Evolutionary conservation across 2,797 vertebrate species (phyloP), one percentile per base, ranked within the genome.

Genomic region (Selene dorsalis): DNA sequence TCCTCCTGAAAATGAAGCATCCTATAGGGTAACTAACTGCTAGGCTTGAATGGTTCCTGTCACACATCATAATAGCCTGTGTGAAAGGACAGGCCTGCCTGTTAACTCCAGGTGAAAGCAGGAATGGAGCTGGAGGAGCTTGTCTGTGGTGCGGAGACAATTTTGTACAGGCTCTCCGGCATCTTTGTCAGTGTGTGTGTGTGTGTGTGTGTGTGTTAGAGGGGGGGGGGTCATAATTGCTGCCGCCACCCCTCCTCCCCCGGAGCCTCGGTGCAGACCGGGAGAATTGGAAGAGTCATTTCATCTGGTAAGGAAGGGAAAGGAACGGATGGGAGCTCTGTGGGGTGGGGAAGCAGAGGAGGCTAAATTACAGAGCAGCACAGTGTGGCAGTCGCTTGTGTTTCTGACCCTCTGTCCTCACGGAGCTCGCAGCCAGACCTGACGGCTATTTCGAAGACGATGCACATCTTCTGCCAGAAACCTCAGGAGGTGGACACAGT

Each of bases 261-360:
- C 35, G 7, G 78, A 91, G 83, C 80, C 85, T 61, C 45, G 47
- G 53, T 69, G 80, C 87, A 87, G 86, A 88, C 88, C 87, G 83
- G 90, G 85, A 88, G 91, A 93, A 95, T 93, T 93, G 90, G 87
- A 93, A 93, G 88, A 94, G 93, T 93, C 91, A 93, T 91, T 93
- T 94, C 81, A 92, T 93, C 91, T 93, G 58, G 18, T 8, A 35
- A 35, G 6, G 32, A 35, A 35, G 84, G 89, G 91, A 93, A 93
- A 92, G 20, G 50, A 91, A 88, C 80, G 91, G 86, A 94, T 89
- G 84, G 88, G 77, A 86, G 87, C 86, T 89, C 80, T 60, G 80
- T 73, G 84, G 88, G 88, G 80, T 45, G 84, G 87, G 87, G 80
- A 84, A 85, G 79, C 78, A 82, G 80, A 71, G 85, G 62, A 77